Evolutionary conservation across 2,888 invertebrate genomes (phyloP), one percentile per base, ranked within the genome.

Genomic region (Biston betularia): DNA sequence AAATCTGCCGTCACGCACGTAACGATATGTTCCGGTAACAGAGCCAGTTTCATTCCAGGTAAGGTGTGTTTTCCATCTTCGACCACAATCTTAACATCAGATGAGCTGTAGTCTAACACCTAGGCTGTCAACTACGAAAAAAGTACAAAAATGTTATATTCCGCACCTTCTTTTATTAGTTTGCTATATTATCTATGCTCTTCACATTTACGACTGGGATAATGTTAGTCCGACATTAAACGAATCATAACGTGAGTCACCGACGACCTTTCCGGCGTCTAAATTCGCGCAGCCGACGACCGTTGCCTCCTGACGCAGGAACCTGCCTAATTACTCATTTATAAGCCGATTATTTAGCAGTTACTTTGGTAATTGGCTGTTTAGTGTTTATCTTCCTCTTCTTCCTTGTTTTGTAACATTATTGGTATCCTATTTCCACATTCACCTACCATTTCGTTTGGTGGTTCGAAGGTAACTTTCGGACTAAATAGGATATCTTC

Each of bases 261-360:
- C 71, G 72, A 62, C 86, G 89, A 89, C 88, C 90, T 90, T 90
- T 90, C 79, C 83, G 71, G 84, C 79, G 75, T 88, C 90, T 92
- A 90, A 90, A 89, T 92, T 90, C 81, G 89, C 89, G 78, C 85
- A 82, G 85, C 85, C 86, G 88, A 88, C 87, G 88, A 88, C 86
- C 89, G 80, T 72, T 48, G 64, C 70, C 61, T 70, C 69, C 72
- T 69, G 66, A 70, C 74, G 72, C 80, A 73, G 79, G 75, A 77
- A 60, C 75, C 73, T 64, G 69, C 67, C 79, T 83, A 84, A 87
- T 87, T 87, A 81, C 80, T 80, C 79, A 65, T 69, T 63, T 60
- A 60, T 59, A 56, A 63, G 56, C 65, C 45, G 65, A 56, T 65
- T 65, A 58, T 63, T 62, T 65, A 24, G 58, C 61, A 40, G 52